Evolutionary conservation across 1,140 invertebrate genomes (phyloP), one percentile per base, ranked within the genome.

Genomic region (Sinonovacula constricta): DNA sequence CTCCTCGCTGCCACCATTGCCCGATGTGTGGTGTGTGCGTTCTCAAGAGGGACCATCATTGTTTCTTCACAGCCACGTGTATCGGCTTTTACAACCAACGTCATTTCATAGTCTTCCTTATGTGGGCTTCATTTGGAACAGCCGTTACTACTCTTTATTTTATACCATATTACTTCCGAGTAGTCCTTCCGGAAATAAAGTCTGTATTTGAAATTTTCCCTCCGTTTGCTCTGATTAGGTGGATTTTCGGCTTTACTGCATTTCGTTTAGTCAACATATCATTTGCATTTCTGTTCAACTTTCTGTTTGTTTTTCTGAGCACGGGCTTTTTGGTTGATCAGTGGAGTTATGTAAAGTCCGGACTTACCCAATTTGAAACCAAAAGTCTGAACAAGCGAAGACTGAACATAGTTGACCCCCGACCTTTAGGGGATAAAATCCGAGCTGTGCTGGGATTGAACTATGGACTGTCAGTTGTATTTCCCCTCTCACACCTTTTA

Each of bases 1-100:
- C 88, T 0, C 84, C 85, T 1, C 74, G 90, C 18, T 81, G 96
- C 2, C 97, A 96, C 94, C 97, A 99, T 88, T 99, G 98, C 86
- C 91, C 93, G 59, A 93, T 92, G 39, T 99, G 98, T 86, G 89
- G 94, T 22, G 90, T 88, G 5, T 98, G 97, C 86, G 95, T 99
- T 57, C 88, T 98, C 4, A 97, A 97, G 89, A 93, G 97, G 82
- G 97, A 99, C 89, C 98, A 99, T 90, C 98, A 99, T 88, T 99
- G 98, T 88, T 94, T 95, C 54, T 99, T 99, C 90, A 95, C 95
- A 26, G 95, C 94, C 14, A 95, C 94, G 85, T 99, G 97, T 90
- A 92, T 99, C 28, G 97, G 97, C 0, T 95, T 97, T 88, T 93
- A 93, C 65, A 99, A 99, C 91, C 95, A 96, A 84, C 93, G 97